These are phyloP conservation scores for Pammene fasciana DNA, from an alignment of 2,888 invertebrate species.

Conservation along the genomic window DNA sequence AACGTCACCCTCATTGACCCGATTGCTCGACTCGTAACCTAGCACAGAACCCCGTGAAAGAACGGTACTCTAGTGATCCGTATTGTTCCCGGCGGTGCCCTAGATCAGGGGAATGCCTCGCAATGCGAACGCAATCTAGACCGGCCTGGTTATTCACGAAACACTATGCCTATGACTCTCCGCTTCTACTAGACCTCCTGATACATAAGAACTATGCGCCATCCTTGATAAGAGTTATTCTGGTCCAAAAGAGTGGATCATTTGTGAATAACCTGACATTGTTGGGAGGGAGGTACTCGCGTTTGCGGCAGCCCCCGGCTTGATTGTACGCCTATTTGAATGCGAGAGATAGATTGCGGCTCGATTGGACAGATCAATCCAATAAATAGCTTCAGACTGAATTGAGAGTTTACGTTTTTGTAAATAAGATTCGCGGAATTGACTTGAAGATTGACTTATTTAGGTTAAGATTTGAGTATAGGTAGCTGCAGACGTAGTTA, in stretches of 20 bases:
- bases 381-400: constrained; percentile 20
- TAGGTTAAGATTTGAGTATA: background rate
- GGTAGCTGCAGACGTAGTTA: too few species aligned
- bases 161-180: background rate
- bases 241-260: background rate
- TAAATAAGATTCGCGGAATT: background rate
- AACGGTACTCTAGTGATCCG: constrained; percentile 66
- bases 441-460: background rate
- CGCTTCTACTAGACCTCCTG: background rate
- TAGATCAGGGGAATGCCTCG: constrained; percentile 68
- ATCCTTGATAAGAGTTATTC: background rate
- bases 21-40: constrained; percentile 69
- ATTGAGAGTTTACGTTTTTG: constrained; percentile 3
- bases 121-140: constrained; percentile 74
- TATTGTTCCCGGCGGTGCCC: constrained; percentile 72
- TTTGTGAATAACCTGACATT: constrained; percentile 48
- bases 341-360: constrained; percentile 33
- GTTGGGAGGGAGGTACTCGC: constrained; percentile 54
- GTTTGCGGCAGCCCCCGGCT: constrained; percentile 47
- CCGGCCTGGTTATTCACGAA: constrained; percentile 62
- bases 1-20: constrained; percentile 67
- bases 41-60: constrained; percentile 67
- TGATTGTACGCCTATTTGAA: constrained; percentile 42
- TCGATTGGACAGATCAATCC: constrained; percentile 25
- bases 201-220: background rate